phyloP scores from a whole-genome alignment of 2,888 invertebrate species.

The Acronicta aceris region DNA sequence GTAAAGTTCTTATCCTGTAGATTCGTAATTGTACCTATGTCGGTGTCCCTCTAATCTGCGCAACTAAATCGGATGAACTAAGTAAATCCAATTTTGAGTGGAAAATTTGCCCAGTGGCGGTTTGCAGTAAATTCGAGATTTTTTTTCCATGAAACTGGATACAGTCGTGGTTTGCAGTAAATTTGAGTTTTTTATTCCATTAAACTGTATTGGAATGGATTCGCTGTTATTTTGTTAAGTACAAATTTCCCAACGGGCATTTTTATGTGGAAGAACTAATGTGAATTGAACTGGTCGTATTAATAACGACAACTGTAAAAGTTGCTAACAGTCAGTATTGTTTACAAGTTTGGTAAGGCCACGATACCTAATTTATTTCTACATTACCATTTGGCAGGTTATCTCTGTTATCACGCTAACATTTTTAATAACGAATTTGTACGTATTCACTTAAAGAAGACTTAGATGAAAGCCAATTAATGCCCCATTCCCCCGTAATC shows the following conservation, averaged over 20 bases:
- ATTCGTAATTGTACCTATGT: constrained; percentile 3
- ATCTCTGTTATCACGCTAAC: constrained; percentile 1
- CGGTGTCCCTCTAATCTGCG: constrained; percentile 9
- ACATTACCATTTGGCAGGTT: constrained; percentile 6
- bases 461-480: constrained; percentile 12
- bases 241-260: constrained; percentile 6
- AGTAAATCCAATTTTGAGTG: constrained; percentile 14
- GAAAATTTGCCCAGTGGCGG: constrained; percentile 13
- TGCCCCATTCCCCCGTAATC: constrained; percentile 10
- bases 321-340: constrained; percentile 7
- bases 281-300: constrained; percentile 25
- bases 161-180: neutral
- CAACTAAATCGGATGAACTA: constrained; percentile 18
- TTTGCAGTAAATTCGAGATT: neutral
- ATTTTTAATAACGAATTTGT: constrained; percentile 8
- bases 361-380: constrained; percentile 26
- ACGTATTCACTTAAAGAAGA: constrained; percentile 19
- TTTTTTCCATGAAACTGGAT: constrained; percentile 12
- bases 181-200: constrained; percentile 10
- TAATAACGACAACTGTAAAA: no score
- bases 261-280: constrained; percentile 9
- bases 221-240: constrained; percentile 16
- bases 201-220: neutral
- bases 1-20: constrained; percentile 2
- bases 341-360: constrained; percentile 35